Percentiles rank a stretch among this genome's conserved stretches.
Conservation (phyloP, 2,888 invertebrate species). For the Sthenelais limicola region DNA sequence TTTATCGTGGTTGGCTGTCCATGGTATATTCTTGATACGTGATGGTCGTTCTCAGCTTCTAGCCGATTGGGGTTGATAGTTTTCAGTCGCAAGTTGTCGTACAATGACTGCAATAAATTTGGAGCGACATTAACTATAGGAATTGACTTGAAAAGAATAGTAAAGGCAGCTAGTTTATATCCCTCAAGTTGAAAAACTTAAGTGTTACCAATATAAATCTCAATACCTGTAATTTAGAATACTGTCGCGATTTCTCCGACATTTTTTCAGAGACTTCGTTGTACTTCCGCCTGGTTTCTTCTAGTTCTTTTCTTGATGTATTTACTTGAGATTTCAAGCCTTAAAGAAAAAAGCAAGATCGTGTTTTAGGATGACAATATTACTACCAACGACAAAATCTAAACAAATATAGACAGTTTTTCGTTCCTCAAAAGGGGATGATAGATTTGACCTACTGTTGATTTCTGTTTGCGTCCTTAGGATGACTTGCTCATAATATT, state of each 20-base stretch:
- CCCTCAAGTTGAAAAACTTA: not conserved
- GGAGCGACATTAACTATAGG: no score
- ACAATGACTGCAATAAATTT: constrained; percentile 56
- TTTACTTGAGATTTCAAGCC: constrained; percentile 17
- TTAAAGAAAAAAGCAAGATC: not conserved
- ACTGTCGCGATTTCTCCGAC: constrained; percentile 58
- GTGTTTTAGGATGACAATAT: not conserved
- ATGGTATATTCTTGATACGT: not conserved
- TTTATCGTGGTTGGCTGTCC: not conserved
- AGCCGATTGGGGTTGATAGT: constrained; percentile 55
- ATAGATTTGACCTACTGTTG: constrained; percentile 53
- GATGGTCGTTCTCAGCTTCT: constrained; percentile 54
- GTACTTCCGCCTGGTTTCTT: constrained; percentile 57
- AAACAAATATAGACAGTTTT: not conserved
- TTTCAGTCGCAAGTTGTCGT: constrained; percentile 56
- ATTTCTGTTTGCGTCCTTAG: constrained; percentile 60
- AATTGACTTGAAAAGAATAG: no score
- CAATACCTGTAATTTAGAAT: constrained; percentile 61
- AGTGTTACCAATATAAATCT: not conserved
- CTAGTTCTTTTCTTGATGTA: constrained; percentile 55
- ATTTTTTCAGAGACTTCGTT: constrained; percentile 59
- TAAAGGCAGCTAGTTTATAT: no score
- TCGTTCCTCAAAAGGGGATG: not conserved
- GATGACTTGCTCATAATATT: constrained; percentile 64
- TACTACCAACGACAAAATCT: not conserved